Percentiles rank a stretch among this genome's conserved stretches.
phyloP scores from a whole-genome alignment of 1,140 invertebrate genomes.

The Acromyrmex heyeri region DNA sequence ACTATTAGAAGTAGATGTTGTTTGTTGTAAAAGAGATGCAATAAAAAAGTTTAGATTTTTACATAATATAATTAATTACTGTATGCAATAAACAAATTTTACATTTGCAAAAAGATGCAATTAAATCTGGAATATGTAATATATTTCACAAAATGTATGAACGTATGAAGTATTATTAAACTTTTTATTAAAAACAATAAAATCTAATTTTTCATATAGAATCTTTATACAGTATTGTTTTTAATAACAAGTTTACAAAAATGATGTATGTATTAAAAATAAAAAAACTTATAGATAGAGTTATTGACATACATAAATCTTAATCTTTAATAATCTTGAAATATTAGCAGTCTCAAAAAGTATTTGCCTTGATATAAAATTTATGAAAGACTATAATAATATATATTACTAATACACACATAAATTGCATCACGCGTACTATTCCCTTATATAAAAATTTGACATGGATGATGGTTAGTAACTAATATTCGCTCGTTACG shows the following conservation, averaged over 20 bases:
- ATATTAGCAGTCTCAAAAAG: background rate
- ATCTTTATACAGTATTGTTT: background rate
- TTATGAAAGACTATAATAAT: constrained; percentile 14
- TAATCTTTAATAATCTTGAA: constrained; percentile 24
- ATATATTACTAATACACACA: constrained; percentile 15
- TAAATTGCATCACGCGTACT: constrained; percentile 32
- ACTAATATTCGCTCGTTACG: constrained; percentile 77
- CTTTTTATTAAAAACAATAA: no score
- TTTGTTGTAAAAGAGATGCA: background rate
- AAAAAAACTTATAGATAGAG: background rate
- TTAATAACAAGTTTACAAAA: background rate
- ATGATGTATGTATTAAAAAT: background rate
- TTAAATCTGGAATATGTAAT: background rate
- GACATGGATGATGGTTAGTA: constrained; percentile 71
- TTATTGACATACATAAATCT: background rate
- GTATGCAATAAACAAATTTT: background rate
- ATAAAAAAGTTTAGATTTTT: background rate
- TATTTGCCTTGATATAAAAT: constrained; percentile 21
- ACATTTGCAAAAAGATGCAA: background rate
- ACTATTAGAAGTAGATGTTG: constrained; percentile 59
- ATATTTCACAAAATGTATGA: background rate
- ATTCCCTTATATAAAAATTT: constrained; percentile 69
- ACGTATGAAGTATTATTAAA: background rate
- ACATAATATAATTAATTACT: constrained; percentile 17
- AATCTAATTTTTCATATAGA: no score